These are phyloP conservation scores for Pheosia tremula DNA, from an alignment of 2,888 invertebrate genomes.

Conservation along the genomic window DNA sequence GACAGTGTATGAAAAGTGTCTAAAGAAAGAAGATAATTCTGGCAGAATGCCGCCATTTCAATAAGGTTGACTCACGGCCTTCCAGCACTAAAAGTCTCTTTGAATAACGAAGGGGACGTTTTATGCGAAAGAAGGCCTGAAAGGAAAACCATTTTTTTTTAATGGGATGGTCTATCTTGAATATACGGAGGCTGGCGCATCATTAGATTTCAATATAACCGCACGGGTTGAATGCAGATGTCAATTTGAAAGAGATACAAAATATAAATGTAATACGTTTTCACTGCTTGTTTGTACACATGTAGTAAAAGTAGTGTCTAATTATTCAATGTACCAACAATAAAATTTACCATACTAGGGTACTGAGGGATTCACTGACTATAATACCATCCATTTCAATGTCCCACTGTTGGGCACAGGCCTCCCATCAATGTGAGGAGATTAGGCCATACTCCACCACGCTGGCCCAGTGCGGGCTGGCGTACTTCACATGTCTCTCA, in stretches of 20 bases:
- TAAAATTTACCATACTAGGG: no score
- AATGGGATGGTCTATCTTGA: constrained; percentile 70
- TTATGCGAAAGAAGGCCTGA: constrained; percentile 68
- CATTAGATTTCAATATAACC: constrained; percentile 72
- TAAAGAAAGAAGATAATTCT: constrained; percentile 48
- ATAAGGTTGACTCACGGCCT: constrained; percentile 51
- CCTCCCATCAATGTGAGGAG: no score
- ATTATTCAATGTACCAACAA: no score
- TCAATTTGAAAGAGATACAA: constrained; percentile 38
- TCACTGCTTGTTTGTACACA: no score
- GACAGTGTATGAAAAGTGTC: constrained; percentile 30
- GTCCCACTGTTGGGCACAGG: no score
- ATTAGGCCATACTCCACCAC: no score
- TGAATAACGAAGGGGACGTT: constrained; percentile 77
- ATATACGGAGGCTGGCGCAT: constrained; percentile 72
- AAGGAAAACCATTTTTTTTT: constrained; percentile 74
- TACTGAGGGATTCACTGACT: no score
- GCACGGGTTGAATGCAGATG: constrained; percentile 55
- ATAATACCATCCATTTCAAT: no score
- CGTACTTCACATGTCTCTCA: no score
- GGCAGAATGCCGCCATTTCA: constrained; percentile 49
- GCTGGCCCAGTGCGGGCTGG: no score
- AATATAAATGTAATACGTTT: no score
- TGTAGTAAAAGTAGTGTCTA: no score
- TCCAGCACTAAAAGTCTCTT: constrained; percentile 68